phyloP scores from a whole-genome alignment of 37 sponge, comb jelly and placozoan species.

The Beroe forskalii region DNA sequence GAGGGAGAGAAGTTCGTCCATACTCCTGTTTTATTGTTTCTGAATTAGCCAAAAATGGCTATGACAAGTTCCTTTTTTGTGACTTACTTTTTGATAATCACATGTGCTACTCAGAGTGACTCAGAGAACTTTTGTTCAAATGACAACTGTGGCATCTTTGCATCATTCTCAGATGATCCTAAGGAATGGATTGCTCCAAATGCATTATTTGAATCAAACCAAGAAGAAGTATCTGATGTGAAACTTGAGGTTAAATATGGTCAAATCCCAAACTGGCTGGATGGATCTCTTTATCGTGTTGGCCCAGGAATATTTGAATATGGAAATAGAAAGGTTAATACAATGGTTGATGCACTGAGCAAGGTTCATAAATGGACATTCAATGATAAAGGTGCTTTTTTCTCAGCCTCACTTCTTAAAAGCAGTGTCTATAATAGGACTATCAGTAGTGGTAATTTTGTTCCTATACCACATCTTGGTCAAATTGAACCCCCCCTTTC shows the following conservation, averaged over 20 bases:
- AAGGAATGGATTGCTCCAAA: conserved; percentile 9
- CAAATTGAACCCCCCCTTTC: conserved; percentile 9
- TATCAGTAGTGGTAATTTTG: background rate
- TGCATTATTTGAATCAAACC: conserved; percentile 39
- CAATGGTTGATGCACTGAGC: conserved; percentile 53
- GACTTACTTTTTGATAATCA: too few relatives aligned
- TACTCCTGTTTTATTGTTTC: too few relatives aligned
- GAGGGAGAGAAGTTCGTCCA: too few relatives aligned
- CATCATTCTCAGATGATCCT: conserved; percentile 10
- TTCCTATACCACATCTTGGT: conserved; percentile 23
- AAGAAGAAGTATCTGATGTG: background rate
- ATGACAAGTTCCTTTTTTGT: too few relatives aligned
- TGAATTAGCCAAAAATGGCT: too few relatives aligned
- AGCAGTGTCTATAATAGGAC: conserved; percentile 37
- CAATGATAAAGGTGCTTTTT: background rate
- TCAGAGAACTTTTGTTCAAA: background rate
- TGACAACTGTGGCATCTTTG: background rate
- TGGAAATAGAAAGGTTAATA: conserved; percentile 31
- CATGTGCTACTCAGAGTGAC: background rate
- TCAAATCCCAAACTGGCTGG: conserved; percentile 19
- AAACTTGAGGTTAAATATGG: background rate
- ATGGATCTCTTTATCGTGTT: conserved; percentile 49
- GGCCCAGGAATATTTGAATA: conserved; percentile 47
- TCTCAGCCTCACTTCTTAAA: conserved; percentile 1
- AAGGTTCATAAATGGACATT: conserved; percentile 55